These are phyloP conservation scores for Uromys caudimaculatus DNA, from an alignment of 2,797 vertebrate genomes.

Conservation along the genomic window DNA sequence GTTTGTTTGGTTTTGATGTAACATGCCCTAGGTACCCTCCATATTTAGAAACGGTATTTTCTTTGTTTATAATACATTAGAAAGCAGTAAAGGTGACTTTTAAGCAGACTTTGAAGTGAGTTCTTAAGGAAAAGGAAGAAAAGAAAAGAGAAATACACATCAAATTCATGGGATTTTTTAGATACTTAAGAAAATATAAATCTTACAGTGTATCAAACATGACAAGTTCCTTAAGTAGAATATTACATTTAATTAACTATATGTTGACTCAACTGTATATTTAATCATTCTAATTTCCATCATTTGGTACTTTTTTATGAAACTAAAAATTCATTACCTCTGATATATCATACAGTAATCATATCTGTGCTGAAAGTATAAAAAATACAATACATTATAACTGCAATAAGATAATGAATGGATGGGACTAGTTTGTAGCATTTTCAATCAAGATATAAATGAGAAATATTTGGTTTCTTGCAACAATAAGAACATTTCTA, in stretches of 20 bases:
- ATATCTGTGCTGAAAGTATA: conserved; percentile 11
- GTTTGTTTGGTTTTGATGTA: conserved; percentile 30
- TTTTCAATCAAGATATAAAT: conserved; percentile 51
- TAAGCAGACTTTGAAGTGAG: conserved; percentile 31
- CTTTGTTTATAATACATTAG: conserved; percentile 50
- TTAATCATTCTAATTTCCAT: conserved; percentile 58
- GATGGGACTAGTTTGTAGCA: conserved; percentile 40
- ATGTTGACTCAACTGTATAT: conserved; percentile 8
- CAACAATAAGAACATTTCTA: conserved; percentile 43
- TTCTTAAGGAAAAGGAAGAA: conserved; percentile 22
- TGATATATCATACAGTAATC: conserved; percentile 26
- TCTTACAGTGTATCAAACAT: background rate
- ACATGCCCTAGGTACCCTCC: background rate
- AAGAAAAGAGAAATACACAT: conserved; percentile 12
- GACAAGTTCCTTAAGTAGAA: conserved; percentile 45
- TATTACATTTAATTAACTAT: conserved; percentile 59
- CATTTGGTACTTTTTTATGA: conserved; percentile 32
- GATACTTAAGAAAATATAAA: conserved; percentile 51
- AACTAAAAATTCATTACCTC: conserved; percentile 60
- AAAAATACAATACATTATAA: conserved; percentile 52
- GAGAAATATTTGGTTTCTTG: conserved; percentile 43
- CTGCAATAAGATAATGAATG: conserved; percentile 62
- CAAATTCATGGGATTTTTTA: conserved; percentile 41
- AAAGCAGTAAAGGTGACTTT: conserved; percentile 51
- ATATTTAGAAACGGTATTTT: conserved; percentile 38